Base-by-base conservation (phyloP, 2,888 invertebrate species). In the Drosophila colorata region DNA sequence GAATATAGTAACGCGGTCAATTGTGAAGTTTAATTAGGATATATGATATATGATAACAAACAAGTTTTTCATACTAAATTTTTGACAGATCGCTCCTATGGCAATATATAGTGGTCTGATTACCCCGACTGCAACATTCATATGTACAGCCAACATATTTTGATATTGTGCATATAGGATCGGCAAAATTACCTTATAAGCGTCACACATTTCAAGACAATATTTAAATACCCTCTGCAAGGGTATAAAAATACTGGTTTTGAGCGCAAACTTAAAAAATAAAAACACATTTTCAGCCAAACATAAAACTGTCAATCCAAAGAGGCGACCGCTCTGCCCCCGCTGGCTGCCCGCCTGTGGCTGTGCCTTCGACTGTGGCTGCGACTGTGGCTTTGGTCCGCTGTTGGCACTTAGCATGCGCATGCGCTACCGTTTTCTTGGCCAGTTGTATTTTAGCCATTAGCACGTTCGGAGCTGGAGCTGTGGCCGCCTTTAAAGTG, bases 391-490 rank as follows among this genome's bases (percentile, higher is more conserved):
- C 56, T 46, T 35, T 44, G 49, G 75, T 33, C 51, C 52, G 74
- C 55, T 67, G 53, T 38, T 55, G 66, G 67, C 70, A 77, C 78
- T 88, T 85, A 77, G 80, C 86, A 82, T 80, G 86, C 77, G 81
- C 76, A 80, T 73, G 86, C 85, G 89, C 88, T 89, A 89, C 89
- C 83, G 86, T 85, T 83, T 87, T 83, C 75, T 76, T 86, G 80
- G 87, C 81, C 90, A 90, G 90, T 90, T 88, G 86, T 87, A 88
- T 90, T 81, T 81, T 79, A 85, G 88, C 90, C 87, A 91, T 90
- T 91, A 91, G 82, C 91, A 90, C 91, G 91, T 86, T 76, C 90
- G 86, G 91, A 82, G 73, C 82, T 83, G 81, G 47, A 78, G 64
- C 70, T 65, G 80, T 56, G 61, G 72, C 82, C 82, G 83, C 79